Percentiles rank a stretch among this genome's conserved stretches.
These are phyloP conservation scores for Poeciliopsis paucimaculata DNA, from an alignment of 2,797 vertebrate genomes.

Conservation along the genomic window DNA sequence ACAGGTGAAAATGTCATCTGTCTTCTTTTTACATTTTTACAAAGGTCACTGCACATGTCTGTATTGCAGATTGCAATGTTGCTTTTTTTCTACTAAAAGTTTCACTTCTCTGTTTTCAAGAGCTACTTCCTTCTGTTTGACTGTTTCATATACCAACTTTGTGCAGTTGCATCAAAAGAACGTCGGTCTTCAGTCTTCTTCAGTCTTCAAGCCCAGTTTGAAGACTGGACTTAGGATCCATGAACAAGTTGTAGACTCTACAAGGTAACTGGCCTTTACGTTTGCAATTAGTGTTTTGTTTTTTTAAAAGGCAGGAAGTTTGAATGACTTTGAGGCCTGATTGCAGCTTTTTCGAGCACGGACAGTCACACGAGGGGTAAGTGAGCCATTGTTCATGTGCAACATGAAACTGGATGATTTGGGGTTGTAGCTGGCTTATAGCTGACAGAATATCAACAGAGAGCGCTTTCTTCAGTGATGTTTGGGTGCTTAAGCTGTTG, in stretches of 20 bases:
- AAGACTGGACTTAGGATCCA: constrained; percentile 2
- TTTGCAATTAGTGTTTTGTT: constrained; percentile 16
- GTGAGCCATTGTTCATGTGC: neutral
- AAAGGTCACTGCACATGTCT: neutral
- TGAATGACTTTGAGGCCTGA: constrained; percentile 9
- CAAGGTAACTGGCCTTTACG: neutral
- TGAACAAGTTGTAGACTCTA: neutral
- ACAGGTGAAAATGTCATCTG: neutral
- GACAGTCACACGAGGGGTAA: constrained; percentile 20
- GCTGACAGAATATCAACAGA: neutral
- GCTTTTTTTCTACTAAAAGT: constrained; percentile 28
- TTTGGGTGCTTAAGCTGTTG: neutral
- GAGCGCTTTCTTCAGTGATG: neutral
- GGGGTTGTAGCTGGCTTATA: neutral
- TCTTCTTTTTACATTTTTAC: neutral
- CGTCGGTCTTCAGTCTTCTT: neutral
- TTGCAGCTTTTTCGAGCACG: neutral
- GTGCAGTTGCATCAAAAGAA: neutral
- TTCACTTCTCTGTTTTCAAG: constrained; percentile 59
- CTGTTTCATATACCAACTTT: constrained; percentile 3
- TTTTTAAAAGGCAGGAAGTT: constrained; percentile 20
- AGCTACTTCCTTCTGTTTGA: constrained; percentile 57
- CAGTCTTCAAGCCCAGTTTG: neutral
- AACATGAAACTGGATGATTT: neutral
- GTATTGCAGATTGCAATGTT: constrained; percentile 20